phyloP scores from a whole-genome alignment of 2,888 invertebrate species.

The Lepetodrilus schrolli region DNA sequence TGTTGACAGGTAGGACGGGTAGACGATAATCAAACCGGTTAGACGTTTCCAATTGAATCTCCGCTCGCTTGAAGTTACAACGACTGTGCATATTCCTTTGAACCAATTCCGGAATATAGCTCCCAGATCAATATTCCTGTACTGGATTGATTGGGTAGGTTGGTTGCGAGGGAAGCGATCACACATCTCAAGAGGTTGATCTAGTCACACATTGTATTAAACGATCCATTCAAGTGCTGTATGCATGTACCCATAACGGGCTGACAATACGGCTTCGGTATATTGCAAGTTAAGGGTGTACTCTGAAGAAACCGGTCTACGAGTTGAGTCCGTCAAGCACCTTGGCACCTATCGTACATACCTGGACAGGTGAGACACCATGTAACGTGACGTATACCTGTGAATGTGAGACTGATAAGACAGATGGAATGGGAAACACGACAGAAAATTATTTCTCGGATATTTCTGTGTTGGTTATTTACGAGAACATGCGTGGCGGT shows the following conservation, averaged over 20 bases:
- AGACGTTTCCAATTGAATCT: not conserved
- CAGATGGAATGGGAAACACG: no score
- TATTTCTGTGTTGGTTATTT: no score
- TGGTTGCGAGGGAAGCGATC: slow-evolving; percentile 12
- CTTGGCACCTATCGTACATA: no score
- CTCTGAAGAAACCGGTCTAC: no score
- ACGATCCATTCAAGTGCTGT: not conserved
- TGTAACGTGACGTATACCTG: no score
- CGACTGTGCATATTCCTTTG: no score
- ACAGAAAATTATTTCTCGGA: no score
- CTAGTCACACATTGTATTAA: not conserved
- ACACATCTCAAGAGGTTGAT: slow-evolving; percentile 7
- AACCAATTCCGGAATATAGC: not conserved
- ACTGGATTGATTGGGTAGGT: not conserved
- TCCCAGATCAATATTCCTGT: not conserved
- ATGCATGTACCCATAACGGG: slow-evolving; percentile 5
- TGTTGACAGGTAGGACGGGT: not conserved
- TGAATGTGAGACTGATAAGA: no score
- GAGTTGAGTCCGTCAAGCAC: no score
- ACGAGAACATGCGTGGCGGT: not conserved
- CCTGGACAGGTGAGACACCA: not conserved
- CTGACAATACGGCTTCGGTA: not conserved
- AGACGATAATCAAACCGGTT: not conserved
- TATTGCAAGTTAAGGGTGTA: not conserved
- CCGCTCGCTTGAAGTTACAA: no score